A percentile compares a stretch with the other conserved stretches of the same genome.
phyloP scores from a whole-genome alignment of 2,888 invertebrate species.

The Elegia similella region DNA sequence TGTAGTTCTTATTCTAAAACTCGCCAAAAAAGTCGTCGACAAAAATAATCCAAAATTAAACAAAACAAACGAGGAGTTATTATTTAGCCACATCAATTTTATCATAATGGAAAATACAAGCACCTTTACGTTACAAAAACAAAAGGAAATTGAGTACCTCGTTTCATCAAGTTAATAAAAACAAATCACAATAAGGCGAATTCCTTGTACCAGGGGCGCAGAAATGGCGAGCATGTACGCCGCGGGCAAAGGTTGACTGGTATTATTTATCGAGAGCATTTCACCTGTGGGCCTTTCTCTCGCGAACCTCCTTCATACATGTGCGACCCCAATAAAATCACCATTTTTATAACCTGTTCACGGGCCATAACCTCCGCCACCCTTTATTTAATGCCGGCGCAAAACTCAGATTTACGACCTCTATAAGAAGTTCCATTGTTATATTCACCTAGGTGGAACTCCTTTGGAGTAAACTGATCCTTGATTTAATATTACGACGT shows the following conservation, averaged over 20 bases:
- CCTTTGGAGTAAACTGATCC: slow-evolving; percentile 31
- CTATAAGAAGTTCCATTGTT: slow-evolving; percentile 41
- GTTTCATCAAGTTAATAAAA: slow-evolving; percentile 8
- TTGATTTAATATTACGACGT: slow-evolving; percentile 29
- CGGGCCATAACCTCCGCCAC: slow-evolving; percentile 47
- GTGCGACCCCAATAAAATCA: slow-evolving; percentile 55
- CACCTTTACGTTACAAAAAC: neutral
- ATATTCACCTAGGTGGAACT: slow-evolving; percentile 30
- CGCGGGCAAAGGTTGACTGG: slow-evolving; percentile 29
- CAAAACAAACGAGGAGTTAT: neutral
- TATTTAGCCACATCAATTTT: neutral
- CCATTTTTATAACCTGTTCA: slow-evolving; percentile 58
- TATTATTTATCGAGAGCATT: slow-evolving; percentile 42
- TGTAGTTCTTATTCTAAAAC: too few relatives aligned
- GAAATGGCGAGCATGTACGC: slow-evolving; percentile 33
- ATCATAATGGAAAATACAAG: neutral
- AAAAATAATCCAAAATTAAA: too few relatives aligned
- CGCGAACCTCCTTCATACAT: slow-evolving; percentile 34
- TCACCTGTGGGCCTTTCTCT: slow-evolving; percentile 30
- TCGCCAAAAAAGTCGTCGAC: too few relatives aligned
- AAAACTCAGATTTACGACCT: slow-evolving; percentile 46
- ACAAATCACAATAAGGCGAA: slow-evolving; percentile 30
- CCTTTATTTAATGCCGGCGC: slow-evolving; percentile 51
- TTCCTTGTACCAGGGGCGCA: slow-evolving; percentile 28
- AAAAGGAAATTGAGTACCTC: neutral